These are phyloP conservation scores for Vireo griseus DNA, from an alignment of 2,797 vertebrate species.

Conservation along the genomic window DNA sequence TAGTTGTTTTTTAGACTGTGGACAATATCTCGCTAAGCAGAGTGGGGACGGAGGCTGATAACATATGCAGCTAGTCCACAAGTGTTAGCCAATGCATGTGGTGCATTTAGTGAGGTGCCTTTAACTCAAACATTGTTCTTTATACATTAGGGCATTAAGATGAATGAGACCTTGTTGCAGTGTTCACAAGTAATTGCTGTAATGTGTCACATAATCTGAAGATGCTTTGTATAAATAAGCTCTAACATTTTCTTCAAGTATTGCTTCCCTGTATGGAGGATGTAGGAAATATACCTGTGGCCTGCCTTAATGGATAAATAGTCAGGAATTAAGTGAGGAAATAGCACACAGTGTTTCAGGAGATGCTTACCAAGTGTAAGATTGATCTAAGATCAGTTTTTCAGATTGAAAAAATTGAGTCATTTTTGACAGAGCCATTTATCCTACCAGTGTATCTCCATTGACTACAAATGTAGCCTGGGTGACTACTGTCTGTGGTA, in stretches of 20 bases:
- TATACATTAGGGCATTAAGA: neutral
- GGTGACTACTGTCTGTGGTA: neutral
- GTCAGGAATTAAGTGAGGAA: neutral
- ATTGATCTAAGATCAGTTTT: neutral
- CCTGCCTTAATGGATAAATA: neutral
- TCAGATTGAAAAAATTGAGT: neutral
- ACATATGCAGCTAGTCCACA: neutral
- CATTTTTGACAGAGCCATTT: neutral
- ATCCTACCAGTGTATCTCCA: neutral
- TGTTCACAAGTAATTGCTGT: neutral
- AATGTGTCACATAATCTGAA: neutral
- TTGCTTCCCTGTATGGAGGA: neutral
- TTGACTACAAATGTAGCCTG: neutral
- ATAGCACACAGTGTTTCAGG: neutral
- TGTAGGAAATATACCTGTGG: neutral
- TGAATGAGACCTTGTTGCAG: neutral
- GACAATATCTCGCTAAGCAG: neutral
- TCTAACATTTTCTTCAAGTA: neutral
- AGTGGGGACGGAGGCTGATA: neutral
- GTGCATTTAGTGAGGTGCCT: neutral
- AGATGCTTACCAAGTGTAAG: neutral
- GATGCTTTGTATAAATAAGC: neutral
- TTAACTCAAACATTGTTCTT: neutral
- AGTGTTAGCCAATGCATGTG: neutral
- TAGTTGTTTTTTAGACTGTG: neutral